phyloP scores from a whole-genome alignment of 1,140 invertebrate species.

The Zophobas atratus region DNA sequence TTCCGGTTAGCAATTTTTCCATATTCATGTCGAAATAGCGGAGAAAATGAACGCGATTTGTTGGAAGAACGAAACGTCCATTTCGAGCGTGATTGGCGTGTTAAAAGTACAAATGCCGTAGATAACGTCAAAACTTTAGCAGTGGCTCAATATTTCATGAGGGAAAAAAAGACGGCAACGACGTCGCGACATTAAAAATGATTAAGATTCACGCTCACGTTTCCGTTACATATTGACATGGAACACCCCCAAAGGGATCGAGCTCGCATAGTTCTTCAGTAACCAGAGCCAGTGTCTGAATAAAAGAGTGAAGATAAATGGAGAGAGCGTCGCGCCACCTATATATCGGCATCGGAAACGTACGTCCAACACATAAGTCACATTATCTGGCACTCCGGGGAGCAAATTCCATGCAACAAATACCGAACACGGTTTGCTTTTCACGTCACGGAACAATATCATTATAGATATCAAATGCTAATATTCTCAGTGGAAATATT shows the following conservation, averaged over 20 bases:
- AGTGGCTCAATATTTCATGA: conserved; percentile 11
- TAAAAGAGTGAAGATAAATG: conserved; percentile 51
- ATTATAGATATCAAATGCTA: conserved; percentile 58
- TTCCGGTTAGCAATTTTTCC: conserved; percentile 10
- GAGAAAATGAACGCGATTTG: conserved; percentile 20
- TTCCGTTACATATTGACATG: conserved; percentile 53
- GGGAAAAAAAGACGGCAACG: conserved; percentile 6
- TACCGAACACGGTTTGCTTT: conserved; percentile 45
- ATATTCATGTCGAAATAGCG: background rate
- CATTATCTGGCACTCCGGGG: conserved; percentile 35
- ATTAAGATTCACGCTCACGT: conserved; percentile 51
- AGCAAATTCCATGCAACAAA: conserved; percentile 43
- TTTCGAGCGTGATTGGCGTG: conserved; percentile 23
- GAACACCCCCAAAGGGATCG: conserved; percentile 45
- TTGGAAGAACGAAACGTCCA: conserved; percentile 19
- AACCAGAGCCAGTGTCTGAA: conserved; percentile 46
- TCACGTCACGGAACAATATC: conserved; percentile 56
- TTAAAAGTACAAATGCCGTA: conserved; percentile 6
- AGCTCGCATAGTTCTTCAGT: conserved; percentile 39
- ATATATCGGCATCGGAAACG: conserved; percentile 52
- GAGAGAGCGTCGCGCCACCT: conserved; percentile 47
- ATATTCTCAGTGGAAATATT: conserved; percentile 56
- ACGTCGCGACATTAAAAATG: conserved; percentile 44
- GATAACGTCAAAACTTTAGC: conserved; percentile 33
- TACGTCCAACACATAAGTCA: conserved; percentile 50